Base-by-base conservation (phyloP, 2,888 invertebrate species). In the Caenorhabditis panamensis region DNA sequence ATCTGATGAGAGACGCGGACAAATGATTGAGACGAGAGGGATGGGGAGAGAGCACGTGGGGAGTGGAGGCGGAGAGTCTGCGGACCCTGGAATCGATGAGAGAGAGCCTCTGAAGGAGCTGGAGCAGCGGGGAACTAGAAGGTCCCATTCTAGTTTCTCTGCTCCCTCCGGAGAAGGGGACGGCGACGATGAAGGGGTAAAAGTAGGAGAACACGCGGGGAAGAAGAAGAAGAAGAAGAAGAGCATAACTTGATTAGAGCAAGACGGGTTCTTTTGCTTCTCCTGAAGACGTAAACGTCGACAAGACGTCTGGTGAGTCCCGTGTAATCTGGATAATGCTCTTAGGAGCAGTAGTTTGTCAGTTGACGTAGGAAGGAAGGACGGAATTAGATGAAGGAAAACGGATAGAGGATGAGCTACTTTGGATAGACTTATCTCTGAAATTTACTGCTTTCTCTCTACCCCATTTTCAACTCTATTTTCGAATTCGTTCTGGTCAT, bases 71-170 rank as follows among this genome's bases (percentile, higher is more conserved):
- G 49, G 61, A 59, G 75, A 75, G 61, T 11, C 31, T 9, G 26
- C n/a, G 75, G 75, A 66, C 75, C 75, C 47, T 66, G 75, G 75
- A 75, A 75, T 75, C 75, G 75, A 75, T 75, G 75, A 66, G 66
- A 54, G 49, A 53, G 64, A 66, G 75, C 64, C 51, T 58, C 58
- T 41, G 73, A 41, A 59, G 72, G 28, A 54, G 61, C 58, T 24
- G 61, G 20, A 56, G 56, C 18, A 56, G 56, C 36, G 18, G 31
- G 13, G 13, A 53, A 36, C 73, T 75, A 66, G 66, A 75, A 75
- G 75, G 75, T 75, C 75, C 75, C 75, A 54, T 71, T 71, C 72
- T 75, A 56, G 56, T 41, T 47, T 61, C 73, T 75, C 75, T 75
- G 44, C 61, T 59, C 53, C 75, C 58, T 47, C 56, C 58, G 67